Percentiles rank a stretch among this genome's conserved stretches.
These are phyloP conservation scores for Micrasema longulum DNA, from an alignment of 1,140 invertebrate genomes.

Conservation along the genomic window DNA sequence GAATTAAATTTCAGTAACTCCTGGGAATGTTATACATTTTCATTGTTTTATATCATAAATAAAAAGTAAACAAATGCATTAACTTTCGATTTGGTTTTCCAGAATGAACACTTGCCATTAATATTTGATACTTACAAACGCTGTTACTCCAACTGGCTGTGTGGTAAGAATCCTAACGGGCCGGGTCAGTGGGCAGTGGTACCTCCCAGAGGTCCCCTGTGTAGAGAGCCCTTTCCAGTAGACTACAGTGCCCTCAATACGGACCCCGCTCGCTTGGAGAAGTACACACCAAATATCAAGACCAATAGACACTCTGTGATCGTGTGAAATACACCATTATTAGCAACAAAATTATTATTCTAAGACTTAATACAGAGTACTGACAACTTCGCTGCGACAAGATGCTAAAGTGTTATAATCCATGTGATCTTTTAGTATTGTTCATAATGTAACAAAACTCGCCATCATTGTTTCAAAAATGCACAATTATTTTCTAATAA, in stretches of 20 bases:
- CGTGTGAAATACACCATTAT: slow-evolving; percentile 8
- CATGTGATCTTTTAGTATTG: no score
- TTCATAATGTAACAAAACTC: no score
- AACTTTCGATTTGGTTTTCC: slow-evolving; percentile 57
- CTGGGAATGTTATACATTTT: no score
- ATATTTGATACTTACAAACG: slow-evolving; percentile 74
- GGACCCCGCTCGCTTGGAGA: slow-evolving; percentile 75
- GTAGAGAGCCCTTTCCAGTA: slow-evolving; percentile 74
- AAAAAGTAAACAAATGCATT: no score
- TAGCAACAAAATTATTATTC: no score
- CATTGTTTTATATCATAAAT: no score
- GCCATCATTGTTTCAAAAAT: no score
- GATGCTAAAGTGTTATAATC: no score
- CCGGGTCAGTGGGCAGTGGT: slow-evolving; percentile 79
- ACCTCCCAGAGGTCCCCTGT: slow-evolving; percentile 68
- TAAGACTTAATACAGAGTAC: no score
- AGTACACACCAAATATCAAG: slow-evolving; percentile 76
- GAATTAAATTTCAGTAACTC: no score
- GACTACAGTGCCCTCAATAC: slow-evolving; percentile 81
- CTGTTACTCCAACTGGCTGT: slow-evolving; percentile 78
- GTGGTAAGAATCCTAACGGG: slow-evolving; percentile 78
- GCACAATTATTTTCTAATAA: no score
- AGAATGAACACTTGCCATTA: slow-evolving; percentile 76
- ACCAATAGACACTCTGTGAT: slow-evolving; percentile 78
- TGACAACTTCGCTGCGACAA: no score